Percentiles rank a stretch among this genome's conserved stretches.
phyloP scores from a whole-genome alignment of 2,113 vertebrate genomes.

The Falco punctatus region DNA sequence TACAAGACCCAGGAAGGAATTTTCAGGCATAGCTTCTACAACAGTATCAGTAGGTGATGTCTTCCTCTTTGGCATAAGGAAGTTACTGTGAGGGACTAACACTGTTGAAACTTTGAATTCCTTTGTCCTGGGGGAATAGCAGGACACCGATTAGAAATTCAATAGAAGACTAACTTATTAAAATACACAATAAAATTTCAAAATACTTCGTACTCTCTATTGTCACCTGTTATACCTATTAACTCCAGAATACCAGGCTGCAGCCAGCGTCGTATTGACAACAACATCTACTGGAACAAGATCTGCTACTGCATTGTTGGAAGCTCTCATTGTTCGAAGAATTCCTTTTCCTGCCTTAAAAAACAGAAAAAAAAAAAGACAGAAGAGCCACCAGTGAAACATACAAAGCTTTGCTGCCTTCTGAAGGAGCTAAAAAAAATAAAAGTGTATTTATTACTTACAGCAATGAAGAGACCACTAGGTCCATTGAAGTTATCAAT shows the following conservation, averaged over 20 bases:
- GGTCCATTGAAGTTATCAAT: slow-evolving; percentile 99
- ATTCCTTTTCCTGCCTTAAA: slow-evolving; percentile 97
- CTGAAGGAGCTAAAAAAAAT: not conserved
- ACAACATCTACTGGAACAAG: slow-evolving; percentile 96
- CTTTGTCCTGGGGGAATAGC: not conserved
- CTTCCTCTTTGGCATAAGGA: not conserved
- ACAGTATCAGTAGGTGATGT: not conserved
- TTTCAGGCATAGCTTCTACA: not conserved
- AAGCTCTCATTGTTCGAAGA: slow-evolving; percentile 95
- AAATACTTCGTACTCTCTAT: not conserved
- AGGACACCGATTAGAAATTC: not conserved
- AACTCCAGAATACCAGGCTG: slow-evolving; percentile 95
- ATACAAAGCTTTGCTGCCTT: not conserved
- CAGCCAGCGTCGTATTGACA: slow-evolving; percentile 90
- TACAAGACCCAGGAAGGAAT: not conserved
- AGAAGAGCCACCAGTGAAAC: slow-evolving; percentile 49
- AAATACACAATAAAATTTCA: not conserved
- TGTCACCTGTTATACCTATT: slow-evolving; percentile 84
- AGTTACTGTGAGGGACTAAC: not conserved
- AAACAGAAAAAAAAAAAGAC: slow-evolving; percentile 64
- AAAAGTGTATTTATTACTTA: slow-evolving; percentile 77
- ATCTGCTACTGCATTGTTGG: slow-evolving; percentile 93
- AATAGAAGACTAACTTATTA: not conserved
- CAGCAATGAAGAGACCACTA: slow-evolving; percentile 96
- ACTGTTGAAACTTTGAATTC: not conserved